Evolutionary conservation across 2,888 invertebrate species (phyloP), one percentile per base, ranked within the genome.

Genomic region (Eupithecia tripunctaria): DNA sequence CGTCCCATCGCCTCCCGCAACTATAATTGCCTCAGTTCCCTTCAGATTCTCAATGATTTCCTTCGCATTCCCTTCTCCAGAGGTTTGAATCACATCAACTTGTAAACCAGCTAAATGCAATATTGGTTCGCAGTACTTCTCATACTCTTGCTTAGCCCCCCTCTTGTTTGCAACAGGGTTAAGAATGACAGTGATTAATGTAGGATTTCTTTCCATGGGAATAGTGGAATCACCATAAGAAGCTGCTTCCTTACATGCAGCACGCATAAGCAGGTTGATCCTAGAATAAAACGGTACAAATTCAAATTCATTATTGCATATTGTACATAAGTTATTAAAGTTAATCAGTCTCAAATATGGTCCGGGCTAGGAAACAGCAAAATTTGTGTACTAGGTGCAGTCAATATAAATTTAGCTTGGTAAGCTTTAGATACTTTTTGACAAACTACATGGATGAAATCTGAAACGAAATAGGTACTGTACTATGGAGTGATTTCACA

Each of bases 1-100:
- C 0, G 99, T 98, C 1, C 99, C 99, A 95, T 99, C 98, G 3
- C 99, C 99, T 4, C 99, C 99, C 67, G 98, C 99, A 0, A 99
- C 96, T 68, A 99, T 95, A 72, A 99, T 96, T 51, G 97, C 97
- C 92, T 98, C 98, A 0, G 97, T 97, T 10, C 96, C 96, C 56
- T 95, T 95, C 79, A 99, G 93, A 73, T 96, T 96, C 82, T 97
- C 96, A 75, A 98, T 96, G 78, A 98, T 95, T 75, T 96, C 96
- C 84, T 97, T 97, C 0, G 98, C 98, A 90, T 98, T 97, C 0
- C 98, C 98, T 85, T 98, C 97, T 59, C 97, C 96, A 83, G 98
- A 97, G 0, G 99, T 99, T 89, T 97, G 96, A 29, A 98, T 82
- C 3, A 89, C 86, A 68, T 89, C 88, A 1, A 89, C 84, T 79